Evolutionary conservation across 30 jellyfish, hydroid and myxozoan genomes (phyloP), one percentile per base, ranked within the genome.

Genomic region (Hydractinia symbiolongicarpus): DNA sequence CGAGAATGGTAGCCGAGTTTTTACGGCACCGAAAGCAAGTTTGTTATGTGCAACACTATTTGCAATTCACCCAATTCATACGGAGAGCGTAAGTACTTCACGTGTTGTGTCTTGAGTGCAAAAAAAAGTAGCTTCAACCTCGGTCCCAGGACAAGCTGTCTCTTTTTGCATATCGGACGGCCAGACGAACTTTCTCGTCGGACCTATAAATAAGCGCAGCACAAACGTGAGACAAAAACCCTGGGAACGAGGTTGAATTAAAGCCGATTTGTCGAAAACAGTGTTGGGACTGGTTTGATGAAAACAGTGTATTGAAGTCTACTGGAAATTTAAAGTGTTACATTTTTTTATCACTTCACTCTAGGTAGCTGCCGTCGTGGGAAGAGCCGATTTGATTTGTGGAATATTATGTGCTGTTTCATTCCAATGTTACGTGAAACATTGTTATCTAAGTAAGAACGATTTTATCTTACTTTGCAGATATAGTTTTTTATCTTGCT

Each of bases 291-390:
- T 11, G 19, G 17, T 58, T 58, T 58, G 15, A 3, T 58, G 3
- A 11, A 16, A 16, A 11, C 69, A 58, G 17, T 58, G 69, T 58
- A 11, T 11, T 58, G 19, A 11, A 58, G 1, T 13, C 69, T 58
- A 58, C 69, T 11, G 69, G 19, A 58, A 58, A 58, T 11, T 58
- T 58, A 58, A 13, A 11, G 69, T 58, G 15, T 58, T 58, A 3
- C 15, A 11, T 58, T 13, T 58, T 16, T 58, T 1, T 16, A 1
- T 58, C 19, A 16, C 15, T 1, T 0, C 4, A 14, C 62, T 56
- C 9, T 53, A 90, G 97, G 97, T 90, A 50, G 97, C 95, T 55
- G 97, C 96, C 7, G 82, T 86, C 17, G 97, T 90, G 78, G 97
- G 97, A 15, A 82, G 97, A 20, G 97, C 97, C 11, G 97, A 90